Percentiles rank a stretch among this genome's conserved stretches.
Evolutionary conservation across 1,140 invertebrate genomes (phyloP).

Genomic region (Euglossa dilemma): DNA sequence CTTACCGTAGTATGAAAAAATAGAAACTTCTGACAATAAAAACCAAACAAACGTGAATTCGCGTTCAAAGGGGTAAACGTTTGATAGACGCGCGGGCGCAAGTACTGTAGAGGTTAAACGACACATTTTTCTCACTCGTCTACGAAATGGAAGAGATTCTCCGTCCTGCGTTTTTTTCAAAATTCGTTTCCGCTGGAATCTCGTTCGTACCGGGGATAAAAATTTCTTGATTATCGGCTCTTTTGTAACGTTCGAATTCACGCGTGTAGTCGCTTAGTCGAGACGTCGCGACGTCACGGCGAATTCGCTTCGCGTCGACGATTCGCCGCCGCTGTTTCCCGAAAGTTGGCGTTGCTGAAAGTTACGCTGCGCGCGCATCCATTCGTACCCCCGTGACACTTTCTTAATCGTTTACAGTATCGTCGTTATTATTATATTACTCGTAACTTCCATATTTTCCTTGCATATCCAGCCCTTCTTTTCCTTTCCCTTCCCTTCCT

Average conservation of each 20-base stretch:
- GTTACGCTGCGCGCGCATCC: slow-evolving; percentile 20
- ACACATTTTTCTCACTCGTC: background rate
- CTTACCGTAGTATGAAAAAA: slow-evolving; percentile 82
- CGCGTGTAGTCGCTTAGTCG: no score
- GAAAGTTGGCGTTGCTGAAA: background rate
- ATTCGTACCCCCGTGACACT: slow-evolving; percentile 67
- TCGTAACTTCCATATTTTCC: slow-evolving; percentile 48
- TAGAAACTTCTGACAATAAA: slow-evolving; percentile 83
- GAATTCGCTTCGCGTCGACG: background rate
- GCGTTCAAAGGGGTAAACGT: slow-evolving; percentile 67
- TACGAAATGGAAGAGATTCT: background rate
- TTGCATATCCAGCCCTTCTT: slow-evolving; percentile 3
- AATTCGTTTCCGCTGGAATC: background rate
- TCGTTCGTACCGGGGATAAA: no score
- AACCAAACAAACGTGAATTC: slow-evolving; percentile 81
- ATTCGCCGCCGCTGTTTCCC: background rate
- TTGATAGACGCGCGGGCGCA: slow-evolving; percentile 10
- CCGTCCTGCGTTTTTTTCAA: background rate
- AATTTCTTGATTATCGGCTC: background rate
- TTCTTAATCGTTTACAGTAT: slow-evolving; percentile 74
- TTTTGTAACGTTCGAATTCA: background rate
- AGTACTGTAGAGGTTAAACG: background rate
- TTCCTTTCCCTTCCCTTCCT: background rate
- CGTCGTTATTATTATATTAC: slow-evolving; percentile 68
- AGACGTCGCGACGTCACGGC: background rate